Base-by-base conservation (phyloP, 2,888 invertebrate genomes). In the Conops quadrifasciatus region DNA sequence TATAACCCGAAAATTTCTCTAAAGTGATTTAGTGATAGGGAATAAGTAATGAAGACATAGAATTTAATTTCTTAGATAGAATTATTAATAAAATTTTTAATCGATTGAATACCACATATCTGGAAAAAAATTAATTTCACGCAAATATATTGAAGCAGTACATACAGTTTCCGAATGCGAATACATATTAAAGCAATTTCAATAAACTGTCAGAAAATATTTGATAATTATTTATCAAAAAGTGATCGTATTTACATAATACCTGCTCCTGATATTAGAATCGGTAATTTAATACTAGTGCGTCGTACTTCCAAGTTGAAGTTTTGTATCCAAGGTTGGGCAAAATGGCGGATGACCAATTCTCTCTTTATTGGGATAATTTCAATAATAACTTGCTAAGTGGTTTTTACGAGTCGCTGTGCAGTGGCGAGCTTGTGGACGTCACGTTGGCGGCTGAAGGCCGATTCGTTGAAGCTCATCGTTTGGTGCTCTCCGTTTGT, bases 301-400 rank as follows among this genome's bases (percentile, higher is more conserved):
- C 36, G 9, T 36, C 24, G 4, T 21, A 53, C 13, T 53, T 53
- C 24, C 11, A 45, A 45, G 15, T 11, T 13, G n/a, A 49, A 1
- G 49, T 49, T 16, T 49, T 16, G 16, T 2, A 15, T 15, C 49
- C 15, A 62, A 7, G 3, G 7, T 26, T 16, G 13, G 21, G 11
- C 19, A 36, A 62, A 60, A 90, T 90, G 90, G 90, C 90, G 90
- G 90, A 90, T 88, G 90, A 91, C 87, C 90, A 90, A 85, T 91
- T 90, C 87, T 91, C 91, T 85, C 87, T 91, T 87, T 91, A 91
- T 87, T 91, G 91, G 91, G 91, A 91, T 87, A 91, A 91, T 88
- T 91, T 91, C 88, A 91, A 91, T 87, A 89, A 90, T 76, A 91
- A 91, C 81, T 88, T 91, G 87, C 90, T 91, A 75, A 89, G 90